Evolutionary conservation across 2,888 invertebrate genomes (phyloP), one percentile per base, ranked within the genome.

Genomic region (Crossocerus cetratus): DNA sequence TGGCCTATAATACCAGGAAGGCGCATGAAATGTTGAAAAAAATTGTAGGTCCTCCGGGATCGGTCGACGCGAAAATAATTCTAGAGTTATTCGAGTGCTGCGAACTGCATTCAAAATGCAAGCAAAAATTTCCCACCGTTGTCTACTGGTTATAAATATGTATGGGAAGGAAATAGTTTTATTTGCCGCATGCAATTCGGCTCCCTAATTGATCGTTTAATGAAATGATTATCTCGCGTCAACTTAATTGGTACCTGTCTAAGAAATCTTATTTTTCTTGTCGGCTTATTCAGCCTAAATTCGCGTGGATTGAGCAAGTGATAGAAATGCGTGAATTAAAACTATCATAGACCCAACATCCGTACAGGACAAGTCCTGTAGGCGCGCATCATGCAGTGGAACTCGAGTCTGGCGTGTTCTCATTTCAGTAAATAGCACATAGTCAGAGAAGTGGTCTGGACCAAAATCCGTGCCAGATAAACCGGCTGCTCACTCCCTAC

Each of bases 401-500:
- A 32, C 0, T 4, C 32, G 11, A 32, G 49, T 49, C 49, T 49
- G 14, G 49, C 16, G 16, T 16, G 49, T 49, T 49, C 49, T 13
- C 49, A n/a, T 49, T 49, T 49, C 16, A 16, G 49, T 49, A 49
- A 49, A 49, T 13, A 4, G 49, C n/a, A 49, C 14, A 49, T 11
- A 49, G 49, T 14, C 2, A 49, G 3, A 45, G n/a, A 45, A 11
- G 16, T 14, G 16, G 49, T 14, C 16, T 16, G 49, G 16, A 49
- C 16, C 14, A 49, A 49, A 49, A 49, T 49, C 49, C 49, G 49
- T 16, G 49, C 49, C 16, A 49, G 49, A 49, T 49, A 49, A 49
- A 49, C 49, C 32, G 8, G 32, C 32, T 32, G 32, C 11, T 32
- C 2, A 8, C 8, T 32, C 32, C 11, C 32, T 32, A 32, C 32